phyloP scores from a whole-genome alignment of 2,113 vertebrate species.

The Cettia cetti region DNA sequence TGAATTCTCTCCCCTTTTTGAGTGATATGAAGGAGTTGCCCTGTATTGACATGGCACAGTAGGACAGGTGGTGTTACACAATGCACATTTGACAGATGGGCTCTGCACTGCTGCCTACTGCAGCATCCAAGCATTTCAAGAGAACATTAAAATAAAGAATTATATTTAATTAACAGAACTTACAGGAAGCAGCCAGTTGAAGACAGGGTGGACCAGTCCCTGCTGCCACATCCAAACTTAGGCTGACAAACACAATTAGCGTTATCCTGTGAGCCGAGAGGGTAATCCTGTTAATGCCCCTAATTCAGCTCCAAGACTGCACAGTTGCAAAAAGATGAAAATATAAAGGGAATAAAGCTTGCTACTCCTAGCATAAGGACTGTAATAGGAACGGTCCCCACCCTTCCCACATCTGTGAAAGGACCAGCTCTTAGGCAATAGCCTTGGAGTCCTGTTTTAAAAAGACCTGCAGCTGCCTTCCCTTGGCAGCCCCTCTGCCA shows the following conservation, averaged over 20 bases:
- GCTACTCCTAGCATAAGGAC: not conserved
- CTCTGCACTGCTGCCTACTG: not conserved
- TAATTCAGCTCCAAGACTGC: not conserved
- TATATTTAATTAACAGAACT: not conserved
- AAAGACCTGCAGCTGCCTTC: too few species aligned
- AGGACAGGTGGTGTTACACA: accelerated
- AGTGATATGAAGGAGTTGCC: accelerated
- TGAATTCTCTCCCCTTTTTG: not conserved
- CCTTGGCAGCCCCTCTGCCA: accelerated
- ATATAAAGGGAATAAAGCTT: not conserved
- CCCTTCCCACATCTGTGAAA: too few species aligned
- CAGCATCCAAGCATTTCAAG: not conserved
- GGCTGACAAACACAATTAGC: not conserved
- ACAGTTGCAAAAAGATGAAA: not conserved
- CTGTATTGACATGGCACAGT: accelerated
- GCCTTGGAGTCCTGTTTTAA: not conserved
- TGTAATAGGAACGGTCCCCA: not conserved
- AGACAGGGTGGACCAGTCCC: not conserved
- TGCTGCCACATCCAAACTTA: not conserved
- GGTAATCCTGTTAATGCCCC: not conserved
- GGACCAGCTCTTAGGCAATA: not conserved
- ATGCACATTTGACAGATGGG: not conserved
- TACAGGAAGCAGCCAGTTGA: accelerated
- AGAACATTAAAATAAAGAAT: not conserved
- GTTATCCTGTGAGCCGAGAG: not conserved